Evolutionary conservation across 2,797 vertebrate species (phyloP).

Genomic region (Girardinus metallicus): DNA sequence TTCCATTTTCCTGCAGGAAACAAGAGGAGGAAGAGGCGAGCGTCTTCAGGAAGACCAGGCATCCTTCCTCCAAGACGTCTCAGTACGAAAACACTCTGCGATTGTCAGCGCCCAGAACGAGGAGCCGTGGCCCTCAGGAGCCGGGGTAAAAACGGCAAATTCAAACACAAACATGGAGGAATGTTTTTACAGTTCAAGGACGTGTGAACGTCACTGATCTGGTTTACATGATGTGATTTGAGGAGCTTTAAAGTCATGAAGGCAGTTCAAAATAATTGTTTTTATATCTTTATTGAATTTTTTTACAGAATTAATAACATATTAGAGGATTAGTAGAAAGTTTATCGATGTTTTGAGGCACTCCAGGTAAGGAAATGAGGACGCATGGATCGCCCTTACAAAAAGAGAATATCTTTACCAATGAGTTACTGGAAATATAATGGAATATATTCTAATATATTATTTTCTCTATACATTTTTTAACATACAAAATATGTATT

Average conservation of each 20-base stretch:
- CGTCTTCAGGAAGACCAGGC: conserved; percentile 55
- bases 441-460: too few species aligned
- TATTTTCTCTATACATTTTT: too few species aligned
- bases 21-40: conserved; percentile 26
- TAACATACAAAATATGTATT: too few species aligned
- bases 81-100: conserved; percentile 62
- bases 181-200: neutral
- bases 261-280: too few species aligned
- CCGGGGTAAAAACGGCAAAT: conserved; percentile 63
- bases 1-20: conserved; percentile 66
- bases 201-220: neutral
- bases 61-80: conserved; percentile 50
- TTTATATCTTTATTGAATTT: neutral
- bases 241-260: neutral
- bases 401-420: too few species aligned
- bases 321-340: neutral
- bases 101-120: conserved; percentile 67
- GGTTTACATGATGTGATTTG: neutral
- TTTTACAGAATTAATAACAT: neutral
- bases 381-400: neutral
- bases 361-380: neutral
- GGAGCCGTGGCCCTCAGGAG: conserved; percentile 50
- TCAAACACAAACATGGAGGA: neutral
- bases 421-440: too few species aligned
- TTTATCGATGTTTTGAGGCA: neutral